Evolutionary conservation across 2,888 invertebrate genomes (phyloP).

Genomic region (Sympetrum striolatum): DNA sequence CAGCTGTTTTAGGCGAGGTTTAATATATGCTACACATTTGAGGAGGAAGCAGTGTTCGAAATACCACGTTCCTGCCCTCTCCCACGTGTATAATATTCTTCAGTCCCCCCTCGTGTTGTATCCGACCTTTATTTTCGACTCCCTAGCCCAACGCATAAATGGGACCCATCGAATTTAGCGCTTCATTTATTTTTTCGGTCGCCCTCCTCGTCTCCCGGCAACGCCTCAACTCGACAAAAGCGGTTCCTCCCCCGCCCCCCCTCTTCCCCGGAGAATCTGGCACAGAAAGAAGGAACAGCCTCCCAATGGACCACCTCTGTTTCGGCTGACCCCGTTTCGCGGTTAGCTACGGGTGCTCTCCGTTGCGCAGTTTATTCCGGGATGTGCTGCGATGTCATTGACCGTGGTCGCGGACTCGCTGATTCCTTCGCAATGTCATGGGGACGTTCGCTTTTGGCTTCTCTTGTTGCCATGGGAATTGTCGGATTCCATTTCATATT

Average conservation of each 20-base stretch:
- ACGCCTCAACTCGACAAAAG: neutral
- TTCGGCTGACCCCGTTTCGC: neutral
- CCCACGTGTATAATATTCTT: too few species aligned
- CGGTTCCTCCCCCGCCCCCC: neutral
- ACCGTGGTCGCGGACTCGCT: neutral
- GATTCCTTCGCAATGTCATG: neutral
- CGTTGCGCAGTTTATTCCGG: too few species aligned
- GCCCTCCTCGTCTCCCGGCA: neutral
- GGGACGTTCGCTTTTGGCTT: neutral
- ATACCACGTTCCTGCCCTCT: too few species aligned
- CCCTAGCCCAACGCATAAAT: too few species aligned
- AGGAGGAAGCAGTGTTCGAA: too few species aligned
- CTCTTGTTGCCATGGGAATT: neutral
- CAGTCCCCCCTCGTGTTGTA: too few species aligned
- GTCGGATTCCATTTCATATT: neutral
- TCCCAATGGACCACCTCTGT: neutral
- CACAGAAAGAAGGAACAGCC: neutral
- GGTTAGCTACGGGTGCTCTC: neutral
- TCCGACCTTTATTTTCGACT: too few species aligned
- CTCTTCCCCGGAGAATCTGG: neutral
- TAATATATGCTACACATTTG: too few species aligned
- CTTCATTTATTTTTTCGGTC: too few species aligned
- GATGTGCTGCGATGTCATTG: neutral
- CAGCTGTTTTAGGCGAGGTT: too few species aligned
- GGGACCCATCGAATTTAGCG: too few species aligned